A percentile compares a stretch with the other conserved stretches of the same genome.
Conservation (phyloP, 2,797 vertebrate species). For the Danio tinwini region DNA sequence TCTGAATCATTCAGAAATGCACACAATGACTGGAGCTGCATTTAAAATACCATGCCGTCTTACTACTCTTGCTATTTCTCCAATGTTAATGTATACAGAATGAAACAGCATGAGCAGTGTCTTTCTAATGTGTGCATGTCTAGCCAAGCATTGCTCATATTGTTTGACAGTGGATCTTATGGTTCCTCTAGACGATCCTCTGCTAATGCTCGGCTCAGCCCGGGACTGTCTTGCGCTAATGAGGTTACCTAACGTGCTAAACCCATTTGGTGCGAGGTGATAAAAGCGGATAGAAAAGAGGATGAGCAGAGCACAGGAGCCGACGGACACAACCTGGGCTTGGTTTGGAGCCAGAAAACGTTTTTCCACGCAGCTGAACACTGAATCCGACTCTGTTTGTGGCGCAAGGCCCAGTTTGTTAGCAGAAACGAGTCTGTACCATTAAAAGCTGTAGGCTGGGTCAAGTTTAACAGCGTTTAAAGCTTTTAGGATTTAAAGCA, state of each 20-base stretch:
- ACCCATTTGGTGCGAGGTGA: conserved; percentile 45
- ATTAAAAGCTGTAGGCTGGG: conserved; percentile 2
- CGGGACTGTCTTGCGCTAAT: conserved; percentile 34
- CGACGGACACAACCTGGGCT: conserved; percentile 11
- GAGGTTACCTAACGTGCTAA: conserved; percentile 49
- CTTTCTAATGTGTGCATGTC: neutral
- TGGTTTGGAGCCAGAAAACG: conserved; percentile 5
- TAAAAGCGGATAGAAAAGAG: conserved; percentile 31
- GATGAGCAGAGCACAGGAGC: conserved; percentile 26
- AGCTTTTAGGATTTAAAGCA: neutral
- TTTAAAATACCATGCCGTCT: too few species aligned
- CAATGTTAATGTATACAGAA: neutral
- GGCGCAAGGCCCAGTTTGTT: conserved; percentile 12
- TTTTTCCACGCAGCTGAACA: neutral
- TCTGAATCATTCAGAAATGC: too few species aligned
- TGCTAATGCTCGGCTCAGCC: conserved; percentile 38
- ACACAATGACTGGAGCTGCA: too few species aligned
- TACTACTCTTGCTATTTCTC: neutral
- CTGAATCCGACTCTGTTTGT: neutral
- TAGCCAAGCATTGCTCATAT: neutral
- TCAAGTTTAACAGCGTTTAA: conserved; percentile 3
- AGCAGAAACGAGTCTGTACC: neutral
- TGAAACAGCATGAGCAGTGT: neutral
- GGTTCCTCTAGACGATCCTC: conserved; percentile 13
- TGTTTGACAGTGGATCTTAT: conserved; percentile 4